A percentile compares a stretch with the other conserved stretches of the same genome.
These are phyloP conservation scores for Panthera leo DNA, from an alignment of 2,113 vertebrate species.

Conservation along the genomic window DNA sequence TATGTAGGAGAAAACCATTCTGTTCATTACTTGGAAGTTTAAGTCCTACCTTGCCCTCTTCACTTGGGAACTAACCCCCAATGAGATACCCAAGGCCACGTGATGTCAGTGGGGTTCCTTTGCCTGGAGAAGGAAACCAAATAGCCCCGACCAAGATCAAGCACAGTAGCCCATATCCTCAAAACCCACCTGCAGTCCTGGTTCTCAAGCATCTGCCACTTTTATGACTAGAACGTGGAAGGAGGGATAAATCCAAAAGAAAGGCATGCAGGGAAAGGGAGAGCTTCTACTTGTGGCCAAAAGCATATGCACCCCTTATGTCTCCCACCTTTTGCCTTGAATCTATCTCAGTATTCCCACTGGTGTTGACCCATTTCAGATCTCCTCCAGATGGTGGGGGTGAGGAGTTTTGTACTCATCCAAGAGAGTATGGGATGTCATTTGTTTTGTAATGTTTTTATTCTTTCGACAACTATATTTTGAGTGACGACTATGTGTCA, in stretches of 20 bases:
- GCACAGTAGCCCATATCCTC: neutral
- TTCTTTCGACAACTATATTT: neutral
- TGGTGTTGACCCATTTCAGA: neutral
- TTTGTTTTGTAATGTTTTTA: neutral
- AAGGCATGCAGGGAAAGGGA: neutral
- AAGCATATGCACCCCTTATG: neutral
- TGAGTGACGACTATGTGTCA: neutral
- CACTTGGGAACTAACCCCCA: neutral
- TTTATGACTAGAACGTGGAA: neutral
- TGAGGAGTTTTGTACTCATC: neutral
- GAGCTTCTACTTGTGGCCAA: neutral
- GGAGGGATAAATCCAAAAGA: neutral
- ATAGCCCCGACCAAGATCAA: neutral
- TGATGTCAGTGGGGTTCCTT: neutral
- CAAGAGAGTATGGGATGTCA: neutral
- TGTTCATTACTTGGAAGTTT: neutral
- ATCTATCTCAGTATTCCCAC: neutral
- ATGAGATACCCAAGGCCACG: neutral
- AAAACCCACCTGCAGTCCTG: neutral
- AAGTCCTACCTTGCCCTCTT: neutral
- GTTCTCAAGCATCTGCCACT: neutral
- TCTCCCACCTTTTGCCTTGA: neutral
- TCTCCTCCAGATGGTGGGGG: neutral
- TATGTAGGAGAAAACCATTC: neutral
- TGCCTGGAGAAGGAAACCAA: neutral